Evolutionary conservation across 2,113 vertebrate genomes (phyloP).

Genomic region (Pollimyrus isidori): DNA sequence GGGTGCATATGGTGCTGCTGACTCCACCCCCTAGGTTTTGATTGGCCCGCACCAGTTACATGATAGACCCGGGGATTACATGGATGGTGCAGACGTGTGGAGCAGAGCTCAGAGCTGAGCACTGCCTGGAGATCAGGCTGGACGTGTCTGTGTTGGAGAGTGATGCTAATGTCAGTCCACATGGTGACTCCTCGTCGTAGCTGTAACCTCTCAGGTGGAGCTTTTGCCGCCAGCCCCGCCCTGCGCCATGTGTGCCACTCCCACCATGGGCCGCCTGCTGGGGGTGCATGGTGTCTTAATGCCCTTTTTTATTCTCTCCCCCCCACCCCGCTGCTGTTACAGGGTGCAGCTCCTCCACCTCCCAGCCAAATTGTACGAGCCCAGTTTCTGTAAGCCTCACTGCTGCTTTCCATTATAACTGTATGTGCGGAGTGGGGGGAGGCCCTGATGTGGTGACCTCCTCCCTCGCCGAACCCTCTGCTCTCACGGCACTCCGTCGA

Average conservation of each 20-base stretch:
- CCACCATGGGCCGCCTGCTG: not conserved
- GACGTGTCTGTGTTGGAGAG: not conserved
- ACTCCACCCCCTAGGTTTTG: not conserved
- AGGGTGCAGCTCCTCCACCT: slow-evolving; percentile 78
- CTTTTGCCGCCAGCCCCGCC: not conserved
- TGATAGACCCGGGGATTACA: not conserved
- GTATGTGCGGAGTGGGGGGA: slow-evolving; percentile 53
- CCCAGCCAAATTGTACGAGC: slow-evolving; percentile 91
- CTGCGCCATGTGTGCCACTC: slow-evolving; percentile 11
- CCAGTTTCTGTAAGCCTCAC: slow-evolving; percentile 76
- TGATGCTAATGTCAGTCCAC: not conserved
- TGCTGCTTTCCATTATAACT: slow-evolving; percentile 70
- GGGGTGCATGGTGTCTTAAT: slow-evolving; percentile 42
- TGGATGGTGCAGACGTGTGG: not conserved
- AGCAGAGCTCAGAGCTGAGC: not conserved
- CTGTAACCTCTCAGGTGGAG: not conserved
- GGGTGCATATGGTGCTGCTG: not conserved
- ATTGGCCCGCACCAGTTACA: not conserved
- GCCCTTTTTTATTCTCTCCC: slow-evolving; percentile 32
- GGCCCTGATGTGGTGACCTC: slow-evolving; percentile 48
- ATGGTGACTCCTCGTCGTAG: not conserved
- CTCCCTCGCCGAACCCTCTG: not conserved
- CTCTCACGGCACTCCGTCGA: not conserved
- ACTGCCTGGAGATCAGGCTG: not conserved
- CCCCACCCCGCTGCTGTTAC: slow-evolving; percentile 62